Evolutionary conservation across 2,888 invertebrate genomes (phyloP), one percentile per base, ranked within the genome.

Genomic region (Heliconius charithonia): DNA sequence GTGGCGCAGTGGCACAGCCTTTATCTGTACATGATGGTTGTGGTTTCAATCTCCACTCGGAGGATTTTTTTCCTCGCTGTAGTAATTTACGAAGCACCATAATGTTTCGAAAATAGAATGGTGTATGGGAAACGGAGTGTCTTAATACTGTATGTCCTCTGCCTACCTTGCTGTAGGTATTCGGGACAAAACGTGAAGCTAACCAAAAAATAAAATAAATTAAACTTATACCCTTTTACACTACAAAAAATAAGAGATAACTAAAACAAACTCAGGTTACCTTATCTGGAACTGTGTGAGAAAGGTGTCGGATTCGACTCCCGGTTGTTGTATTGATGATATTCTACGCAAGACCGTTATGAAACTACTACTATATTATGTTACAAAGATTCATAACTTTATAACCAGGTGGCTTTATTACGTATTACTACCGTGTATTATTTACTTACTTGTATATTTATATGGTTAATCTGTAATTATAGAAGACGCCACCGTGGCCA

Each of bases 281-380:
- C 80, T 87, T 83, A 83, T 80, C 78, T 81, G 85, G 84, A 79
- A 81, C 79, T 79, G 85, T 86, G 89, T 91, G 90, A 87, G 90
- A 92, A 88, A 87, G 89, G 91, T 88, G 88, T 92, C 89, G 73
- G 87, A 86, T 91, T 91, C 87, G 85, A 87, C 70, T 89, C 88
- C 86, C 87, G 87, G 82, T 84, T 83, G 73, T 69, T 78, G 80
- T 76, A 75, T 75, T 70, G 79, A 77, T 62, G 41, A 70, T 59
- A 79, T 72, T 62, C 75, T 72, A 67, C 71, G 62, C 79, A 76
- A 79, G 69, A 75, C 51, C 29, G 25, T 75, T 78, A 67, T n/a
- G 76, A 79, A 81, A 78, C 78, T 16, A 25, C 6, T 41, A 25
- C n/a, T 78, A 80, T 66, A 79, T 76, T 78, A 41, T 41, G 27